Percentiles rank a stretch among this genome's conserved stretches.
phyloP scores from a whole-genome alignment of 2,797 vertebrate genomes.

The Melopsittacus undulatus region DNA sequence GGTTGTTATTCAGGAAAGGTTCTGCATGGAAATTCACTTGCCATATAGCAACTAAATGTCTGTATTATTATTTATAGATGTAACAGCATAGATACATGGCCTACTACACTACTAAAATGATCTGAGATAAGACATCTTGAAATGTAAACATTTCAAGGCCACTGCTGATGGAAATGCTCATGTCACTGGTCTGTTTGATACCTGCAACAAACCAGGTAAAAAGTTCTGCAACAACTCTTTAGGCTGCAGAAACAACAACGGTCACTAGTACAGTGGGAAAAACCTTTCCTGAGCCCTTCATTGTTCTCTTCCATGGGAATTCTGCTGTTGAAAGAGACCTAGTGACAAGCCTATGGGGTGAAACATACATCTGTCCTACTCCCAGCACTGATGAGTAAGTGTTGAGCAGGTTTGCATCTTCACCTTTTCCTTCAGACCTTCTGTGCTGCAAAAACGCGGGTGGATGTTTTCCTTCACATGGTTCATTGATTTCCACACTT shows the following conservation, averaged over 20 bases:
- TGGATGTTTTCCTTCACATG: not conserved
- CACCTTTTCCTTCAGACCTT: not conserved
- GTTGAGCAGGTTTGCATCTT: not conserved
- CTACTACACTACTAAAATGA: not conserved
- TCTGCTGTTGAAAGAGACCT: not conserved
- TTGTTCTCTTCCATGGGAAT: not conserved
- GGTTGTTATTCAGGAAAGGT: not conserved
- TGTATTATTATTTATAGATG: not conserved
- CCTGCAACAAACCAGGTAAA: not conserved
- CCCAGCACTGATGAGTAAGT: not conserved
- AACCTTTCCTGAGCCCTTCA: not conserved
- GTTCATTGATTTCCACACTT: slow-evolving; percentile 42
- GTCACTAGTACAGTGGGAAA: not conserved
- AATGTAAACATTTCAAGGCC: not conserved
- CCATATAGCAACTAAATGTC: fast-evolving
- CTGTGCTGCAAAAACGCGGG: not conserved
- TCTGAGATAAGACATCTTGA: not conserved
- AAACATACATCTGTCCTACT: not conserved
- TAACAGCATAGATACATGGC: not conserved
- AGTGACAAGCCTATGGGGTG: not conserved
- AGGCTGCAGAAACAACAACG: not conserved
- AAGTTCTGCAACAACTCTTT: not conserved
- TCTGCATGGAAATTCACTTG: not conserved
- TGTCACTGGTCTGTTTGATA: not conserved
- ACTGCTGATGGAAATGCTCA: not conserved